Evolutionary conservation across 2,888 invertebrate species (phyloP).

Genomic region (Gari tellinella): DNA sequence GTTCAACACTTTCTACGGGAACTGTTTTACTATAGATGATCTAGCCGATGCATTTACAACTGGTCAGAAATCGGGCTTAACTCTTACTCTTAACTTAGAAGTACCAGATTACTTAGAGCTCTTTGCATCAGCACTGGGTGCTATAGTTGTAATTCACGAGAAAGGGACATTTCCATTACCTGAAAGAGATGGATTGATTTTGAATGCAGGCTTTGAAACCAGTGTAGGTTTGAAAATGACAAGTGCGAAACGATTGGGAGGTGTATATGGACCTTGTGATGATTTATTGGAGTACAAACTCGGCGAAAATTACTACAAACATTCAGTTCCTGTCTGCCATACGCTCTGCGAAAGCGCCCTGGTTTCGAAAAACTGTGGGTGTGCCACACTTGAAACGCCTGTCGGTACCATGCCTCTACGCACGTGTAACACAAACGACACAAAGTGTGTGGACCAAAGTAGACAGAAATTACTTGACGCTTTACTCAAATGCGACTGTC

Average conservation of each 20-base stretch:
- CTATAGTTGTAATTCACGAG: too few relatives aligned
- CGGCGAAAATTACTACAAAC: too few relatives aligned
- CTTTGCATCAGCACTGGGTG: too few relatives aligned
- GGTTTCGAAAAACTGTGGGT: background rate
- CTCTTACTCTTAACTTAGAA: too few relatives aligned
- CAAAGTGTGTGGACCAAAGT: background rate
- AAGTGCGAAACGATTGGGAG: background rate
- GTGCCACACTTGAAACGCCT: slow-evolving; percentile 1
- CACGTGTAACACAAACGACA: background rate
- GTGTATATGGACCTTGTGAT: slow-evolving; percentile 1
- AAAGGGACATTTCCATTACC: too few relatives aligned
- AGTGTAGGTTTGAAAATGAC: slow-evolving; percentile 16
- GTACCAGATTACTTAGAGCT: too few relatives aligned
- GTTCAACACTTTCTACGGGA: too few relatives aligned
- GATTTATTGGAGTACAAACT: background rate
- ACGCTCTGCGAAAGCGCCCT: background rate
- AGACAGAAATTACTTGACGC: background rate
- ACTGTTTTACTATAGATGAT: too few relatives aligned
- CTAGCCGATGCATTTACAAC: too few relatives aligned
- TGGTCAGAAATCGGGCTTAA: too few relatives aligned
- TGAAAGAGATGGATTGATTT: too few relatives aligned
- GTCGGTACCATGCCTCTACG: background rate
- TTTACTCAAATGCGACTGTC: slow-evolving; percentile 1
- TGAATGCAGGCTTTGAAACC: slow-evolving; percentile 17
- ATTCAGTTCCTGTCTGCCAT: too few relatives aligned